Percentiles rank a stretch among this genome's conserved stretches.
Evolutionary conservation across 2,888 invertebrate genomes (phyloP).

Genomic region (Rhopalosiphum nymphaeae): DNA sequence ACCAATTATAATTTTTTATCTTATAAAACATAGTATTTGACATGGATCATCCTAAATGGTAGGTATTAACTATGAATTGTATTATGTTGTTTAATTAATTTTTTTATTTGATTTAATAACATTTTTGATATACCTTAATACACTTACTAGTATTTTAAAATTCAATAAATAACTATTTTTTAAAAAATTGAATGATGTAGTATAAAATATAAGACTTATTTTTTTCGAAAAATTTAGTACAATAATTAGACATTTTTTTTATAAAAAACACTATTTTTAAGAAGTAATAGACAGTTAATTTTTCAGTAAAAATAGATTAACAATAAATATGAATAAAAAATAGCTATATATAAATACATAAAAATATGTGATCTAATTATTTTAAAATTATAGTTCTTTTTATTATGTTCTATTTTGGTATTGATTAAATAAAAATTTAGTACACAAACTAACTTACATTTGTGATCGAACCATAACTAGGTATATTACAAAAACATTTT

Average conservation of each 20-base stretch:
- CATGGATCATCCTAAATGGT: background rate
- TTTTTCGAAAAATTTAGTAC: background rate
- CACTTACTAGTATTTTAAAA: background rate
- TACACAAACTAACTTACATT: conserved; percentile 36
- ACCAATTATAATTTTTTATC: background rate
- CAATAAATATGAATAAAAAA: background rate
- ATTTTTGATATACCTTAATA: background rate
- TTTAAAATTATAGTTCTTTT: background rate
- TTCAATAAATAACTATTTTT: background rate
- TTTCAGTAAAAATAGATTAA: background rate
- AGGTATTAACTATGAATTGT: background rate
- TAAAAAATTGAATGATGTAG: background rate
- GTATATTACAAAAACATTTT: conserved; percentile 29
- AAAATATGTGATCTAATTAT: background rate
- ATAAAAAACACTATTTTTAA: background rate
- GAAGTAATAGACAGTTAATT: background rate
- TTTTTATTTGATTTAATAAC: no score
- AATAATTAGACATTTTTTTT: background rate
- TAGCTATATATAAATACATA: background rate
- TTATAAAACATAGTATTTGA: background rate
- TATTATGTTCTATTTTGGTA: background rate
- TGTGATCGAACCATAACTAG: conserved; percentile 5
- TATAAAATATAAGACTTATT: background rate
- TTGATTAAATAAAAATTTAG: background rate
- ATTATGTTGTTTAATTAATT: no score